Evolutionary conservation across 1,140 invertebrate genomes (phyloP).

Genomic region (Carcinoscorpius rotundicauda): DNA sequence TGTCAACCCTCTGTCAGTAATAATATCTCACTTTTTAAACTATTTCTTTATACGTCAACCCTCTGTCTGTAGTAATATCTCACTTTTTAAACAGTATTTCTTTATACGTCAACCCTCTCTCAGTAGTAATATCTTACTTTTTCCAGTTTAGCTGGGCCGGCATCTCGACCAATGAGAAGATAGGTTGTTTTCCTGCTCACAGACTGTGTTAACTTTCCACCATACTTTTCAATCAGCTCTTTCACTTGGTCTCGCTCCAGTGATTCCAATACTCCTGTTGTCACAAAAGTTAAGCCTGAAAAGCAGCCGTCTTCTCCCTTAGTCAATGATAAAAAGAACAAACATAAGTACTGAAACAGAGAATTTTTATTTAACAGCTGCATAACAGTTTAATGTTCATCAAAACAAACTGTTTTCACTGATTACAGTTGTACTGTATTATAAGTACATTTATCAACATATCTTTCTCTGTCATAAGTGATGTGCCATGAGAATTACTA

Average conservation of each 20-base stretch:
- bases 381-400: too few relatives aligned
- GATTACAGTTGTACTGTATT: too few relatives aligned
- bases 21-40: too few relatives aligned
- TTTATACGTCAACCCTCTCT: conserved; percentile 7
- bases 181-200: conserved; percentile 73
- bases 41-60: too few relatives aligned
- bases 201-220: conserved; percentile 56
- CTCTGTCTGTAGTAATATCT: too few relatives aligned
- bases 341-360: not conserved
- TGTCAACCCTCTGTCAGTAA: too few relatives aligned
- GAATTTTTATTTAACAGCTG: too few relatives aligned
- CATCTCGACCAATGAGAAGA: conserved; percentile 65
- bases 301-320: conserved; percentile 61
- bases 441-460: too few relatives aligned
- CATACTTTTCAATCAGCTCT: conserved; percentile 59
- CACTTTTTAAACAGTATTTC: not conserved
- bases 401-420: too few relatives aligned
- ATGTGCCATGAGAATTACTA: too few relatives aligned
- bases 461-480: too few relatives aligned
- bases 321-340: conserved; percentile 8
- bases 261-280: conserved; percentile 80
- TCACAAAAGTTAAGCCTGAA: conserved; percentile 59
- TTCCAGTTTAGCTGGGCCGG: conserved; percentile 65
- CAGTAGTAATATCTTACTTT: conserved; percentile 39
- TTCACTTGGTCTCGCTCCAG: conserved; percentile 68